Base-by-base conservation (phyloP, 2,888 invertebrate genomes). In the Eumerus sabulonum region DNA sequence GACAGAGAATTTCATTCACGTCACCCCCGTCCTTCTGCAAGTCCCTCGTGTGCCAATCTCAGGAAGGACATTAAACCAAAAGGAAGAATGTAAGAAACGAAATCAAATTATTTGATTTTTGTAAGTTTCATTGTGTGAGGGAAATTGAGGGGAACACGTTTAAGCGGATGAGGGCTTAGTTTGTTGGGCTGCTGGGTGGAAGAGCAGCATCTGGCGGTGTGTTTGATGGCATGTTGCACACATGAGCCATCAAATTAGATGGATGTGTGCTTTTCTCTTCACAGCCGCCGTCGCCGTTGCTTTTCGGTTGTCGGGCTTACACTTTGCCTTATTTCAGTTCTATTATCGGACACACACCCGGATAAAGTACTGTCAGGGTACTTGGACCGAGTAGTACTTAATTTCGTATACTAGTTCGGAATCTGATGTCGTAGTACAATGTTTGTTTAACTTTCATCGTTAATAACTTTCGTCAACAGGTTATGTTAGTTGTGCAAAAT, bases 141-240 rank as follows among this genome's bases (percentile, higher is more conserved):
- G 9, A 42, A 63, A 51, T 51, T 51, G 63, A 27, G 44, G 36
- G 45, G 17, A 72, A 14, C 17, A 60, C 13, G 13, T 9, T 5
- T 14, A 40, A 57, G 36, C 40, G 14, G 45, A 35, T 47, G 38
- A n/a, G n/a, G n/a, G n/a, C n/a, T n/a, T n/a, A n/a, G n/a, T n/a
- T n/a, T n/a, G n/a, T 7, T 27, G 27, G 27, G 7, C 3, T 27
- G 27, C 3, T 7, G 7, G 38, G 40, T 42, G 53, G 57, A 27
- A 38, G n/a, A 40, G 11, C 27, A 57, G 35, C 76, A 60, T 50
- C 64, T 51, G 64, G 48, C 56, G 60, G 59, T 42, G 50, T 60
- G 44, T 62, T 71, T 45, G 48, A 71, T 35, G 38, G 42, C 63
- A 48, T 54, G 53, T 42, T 76, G 57, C 57, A 64, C 57, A 64